Conservation (phyloP, 2,797 vertebrate genomes). For the Alouatta caraya region DNA sequence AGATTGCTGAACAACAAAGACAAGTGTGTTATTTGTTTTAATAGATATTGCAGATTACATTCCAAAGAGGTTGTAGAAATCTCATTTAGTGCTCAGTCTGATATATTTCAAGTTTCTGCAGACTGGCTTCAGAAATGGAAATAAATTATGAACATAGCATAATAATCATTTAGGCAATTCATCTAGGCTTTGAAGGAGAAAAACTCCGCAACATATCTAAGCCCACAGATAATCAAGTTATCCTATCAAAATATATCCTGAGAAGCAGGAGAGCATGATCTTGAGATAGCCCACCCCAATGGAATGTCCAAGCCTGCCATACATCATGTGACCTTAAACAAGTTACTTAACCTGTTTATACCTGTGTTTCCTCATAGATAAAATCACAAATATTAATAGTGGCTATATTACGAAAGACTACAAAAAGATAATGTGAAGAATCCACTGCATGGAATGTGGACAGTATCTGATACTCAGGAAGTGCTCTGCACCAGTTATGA, state of each 20-base stretch:
- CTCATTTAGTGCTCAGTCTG: conserved; percentile 49
- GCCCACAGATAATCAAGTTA: conserved; percentile 26
- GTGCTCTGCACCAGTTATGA: not conserved
- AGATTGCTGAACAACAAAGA: conserved; percentile 20
- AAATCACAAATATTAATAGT: not conserved
- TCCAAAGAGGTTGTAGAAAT: conserved; percentile 45
- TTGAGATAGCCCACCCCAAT: not conserved
- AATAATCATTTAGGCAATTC: conserved; percentile 57
- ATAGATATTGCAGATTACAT: conserved; percentile 42
- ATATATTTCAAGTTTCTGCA: conserved; percentile 59
- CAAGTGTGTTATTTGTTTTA: conserved; percentile 58
- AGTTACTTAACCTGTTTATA: not conserved
- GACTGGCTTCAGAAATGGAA: conserved; percentile 62
- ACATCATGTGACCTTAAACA: not conserved
- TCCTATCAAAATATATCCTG: not conserved
- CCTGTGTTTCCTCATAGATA: not conserved
- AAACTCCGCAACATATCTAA: conserved; percentile 19
- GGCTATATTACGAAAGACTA: not conserved
- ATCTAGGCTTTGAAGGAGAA: conserved; percentile 31
- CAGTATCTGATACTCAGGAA: not conserved
- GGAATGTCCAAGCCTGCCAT: not conserved
- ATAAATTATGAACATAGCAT: conserved; percentile 57
- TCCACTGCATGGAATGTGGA: not conserved
- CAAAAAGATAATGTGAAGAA: not conserved
- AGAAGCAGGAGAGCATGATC: not conserved